A percentile compares a stretch with the other conserved stretches of the same genome.
phyloP scores from a whole-genome alignment of 2,113 vertebrate genomes.

The Nesogale talazaci region DNA sequence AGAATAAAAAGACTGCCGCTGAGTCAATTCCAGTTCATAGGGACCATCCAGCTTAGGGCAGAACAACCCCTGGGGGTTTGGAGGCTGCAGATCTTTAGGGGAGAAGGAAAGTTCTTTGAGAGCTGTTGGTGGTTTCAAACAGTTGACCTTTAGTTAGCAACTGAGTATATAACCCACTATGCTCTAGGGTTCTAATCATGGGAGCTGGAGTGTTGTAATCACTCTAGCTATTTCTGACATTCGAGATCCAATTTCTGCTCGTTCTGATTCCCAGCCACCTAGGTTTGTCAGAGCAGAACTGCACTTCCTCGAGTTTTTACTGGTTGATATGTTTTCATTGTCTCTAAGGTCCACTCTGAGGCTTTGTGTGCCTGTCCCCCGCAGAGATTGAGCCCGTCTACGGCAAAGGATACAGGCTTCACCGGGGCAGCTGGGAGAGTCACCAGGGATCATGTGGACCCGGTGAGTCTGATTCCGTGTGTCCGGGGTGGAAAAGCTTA shows the following conservation, averaged over 20 bases:
- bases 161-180: too few relatives aligned
- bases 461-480: background rate
- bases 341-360: conserved; percentile 61
- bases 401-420: background rate
- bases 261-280: background rate
- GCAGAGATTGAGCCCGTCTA: conserved; percentile 54
- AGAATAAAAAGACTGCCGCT: too few relatives aligned
- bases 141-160: too few relatives aligned
- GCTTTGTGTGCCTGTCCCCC: conserved; percentile 31
- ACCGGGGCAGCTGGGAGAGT: background rate
- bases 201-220: background rate
- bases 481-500: background rate
- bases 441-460: background rate
- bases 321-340: background rate
- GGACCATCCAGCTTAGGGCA: too few relatives aligned
- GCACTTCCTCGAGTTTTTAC: background rate
- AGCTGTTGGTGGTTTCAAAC: too few relatives aligned
- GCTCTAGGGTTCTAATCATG: background rate
- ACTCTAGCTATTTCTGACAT: conserved; percentile 44
- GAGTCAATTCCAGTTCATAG: too few relatives aligned
- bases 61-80: too few relatives aligned
- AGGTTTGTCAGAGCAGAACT: too few relatives aligned
- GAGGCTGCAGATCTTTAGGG: too few relatives aligned
- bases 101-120: too few relatives aligned
- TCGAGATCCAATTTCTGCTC: background rate